These are phyloP conservation scores for Staurois parvus DNA, from an alignment of 2,797 vertebrate genomes.

Conservation along the genomic window DNA sequence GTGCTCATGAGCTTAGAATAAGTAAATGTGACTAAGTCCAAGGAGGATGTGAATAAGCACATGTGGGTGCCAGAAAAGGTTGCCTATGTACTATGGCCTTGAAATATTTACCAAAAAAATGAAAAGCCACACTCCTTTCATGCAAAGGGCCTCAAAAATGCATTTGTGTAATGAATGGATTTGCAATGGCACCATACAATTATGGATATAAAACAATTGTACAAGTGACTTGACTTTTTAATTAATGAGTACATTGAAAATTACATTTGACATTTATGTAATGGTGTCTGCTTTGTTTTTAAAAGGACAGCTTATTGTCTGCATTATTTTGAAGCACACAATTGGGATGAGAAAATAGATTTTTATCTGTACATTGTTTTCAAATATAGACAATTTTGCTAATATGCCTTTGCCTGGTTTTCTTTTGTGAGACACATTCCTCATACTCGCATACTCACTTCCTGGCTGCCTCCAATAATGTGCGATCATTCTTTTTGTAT, in stretches of 20 bases:
- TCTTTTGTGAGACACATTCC: too few species aligned
- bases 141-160: not conserved
- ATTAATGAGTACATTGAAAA: not conserved
- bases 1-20: not conserved
- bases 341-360: not conserved
- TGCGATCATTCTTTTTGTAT: too few species aligned
- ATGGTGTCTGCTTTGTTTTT: not conserved
- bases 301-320: not conserved
- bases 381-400: too few species aligned
- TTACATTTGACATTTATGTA: too few species aligned
- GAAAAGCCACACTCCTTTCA: too few species aligned
- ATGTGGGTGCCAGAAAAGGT: not conserved
- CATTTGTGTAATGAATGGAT: not conserved
- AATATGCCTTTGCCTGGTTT: too few species aligned
- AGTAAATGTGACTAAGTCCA: not conserved
- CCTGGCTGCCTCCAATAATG: too few species aligned
- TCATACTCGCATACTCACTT: too few species aligned
- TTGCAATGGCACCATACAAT: not conserved
- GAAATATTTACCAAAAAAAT: not conserved
- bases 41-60: too few species aligned
- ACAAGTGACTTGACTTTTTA: too few species aligned
- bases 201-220: not conserved
- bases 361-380: not conserved
- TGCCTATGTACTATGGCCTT: not conserved
- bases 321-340: not conserved